Percentiles rank a stretch among this genome's conserved stretches.
Evolutionary conservation across 2,888 invertebrate genomes (phyloP).

Genomic region (Galerucella nymphaeae): DNA sequence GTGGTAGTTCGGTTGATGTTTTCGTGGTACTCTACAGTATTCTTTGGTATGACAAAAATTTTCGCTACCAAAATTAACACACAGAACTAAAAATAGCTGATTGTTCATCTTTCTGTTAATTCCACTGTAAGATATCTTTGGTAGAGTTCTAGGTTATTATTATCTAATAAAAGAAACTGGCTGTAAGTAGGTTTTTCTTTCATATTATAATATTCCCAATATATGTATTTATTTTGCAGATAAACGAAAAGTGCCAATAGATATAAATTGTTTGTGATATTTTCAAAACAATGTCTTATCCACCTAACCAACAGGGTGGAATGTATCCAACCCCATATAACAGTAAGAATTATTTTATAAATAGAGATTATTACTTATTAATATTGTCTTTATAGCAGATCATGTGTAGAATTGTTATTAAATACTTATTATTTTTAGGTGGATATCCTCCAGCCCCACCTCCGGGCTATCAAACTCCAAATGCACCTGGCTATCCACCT

Average conservation of each 20-base stretch:
- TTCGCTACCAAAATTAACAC: slow-evolving; percentile 18
- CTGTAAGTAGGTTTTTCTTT: slow-evolving; percentile 16
- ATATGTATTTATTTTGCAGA: not conserved
- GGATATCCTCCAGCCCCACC: slow-evolving; percentile 51
- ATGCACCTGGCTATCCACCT: slow-evolving; percentile 53
- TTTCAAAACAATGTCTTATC: slow-evolving; percentile 44
- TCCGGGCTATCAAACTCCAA: slow-evolving; percentile 50
- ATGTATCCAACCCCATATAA: slow-evolving; percentile 58
- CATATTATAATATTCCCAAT: not conserved
- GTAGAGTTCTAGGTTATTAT: slow-evolving; percentile 19
- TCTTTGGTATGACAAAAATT: slow-evolving; percentile 5
- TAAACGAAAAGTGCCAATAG: not conserved
- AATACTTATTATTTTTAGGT: slow-evolving; percentile 39
- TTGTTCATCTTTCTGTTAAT: slow-evolving; percentile 29
- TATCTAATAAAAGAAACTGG: slow-evolving; percentile 27
- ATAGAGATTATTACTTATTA: too few species aligned
- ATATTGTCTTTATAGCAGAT: not conserved
- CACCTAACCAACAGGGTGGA: slow-evolving; percentile 62
- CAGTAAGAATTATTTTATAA: slow-evolving; percentile 43
- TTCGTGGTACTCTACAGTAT: not conserved
- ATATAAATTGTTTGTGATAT: not conserved
- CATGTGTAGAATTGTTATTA: not conserved
- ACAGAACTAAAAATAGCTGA: slow-evolving; percentile 29
- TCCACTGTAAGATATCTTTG: slow-evolving; percentile 17
- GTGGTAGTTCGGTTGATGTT: not conserved